A percentile compares a stretch with the other conserved stretches of the same genome.
Conservation (phyloP, 2,888 invertebrate genomes). For the Cecidostiba fungosa region DNA sequence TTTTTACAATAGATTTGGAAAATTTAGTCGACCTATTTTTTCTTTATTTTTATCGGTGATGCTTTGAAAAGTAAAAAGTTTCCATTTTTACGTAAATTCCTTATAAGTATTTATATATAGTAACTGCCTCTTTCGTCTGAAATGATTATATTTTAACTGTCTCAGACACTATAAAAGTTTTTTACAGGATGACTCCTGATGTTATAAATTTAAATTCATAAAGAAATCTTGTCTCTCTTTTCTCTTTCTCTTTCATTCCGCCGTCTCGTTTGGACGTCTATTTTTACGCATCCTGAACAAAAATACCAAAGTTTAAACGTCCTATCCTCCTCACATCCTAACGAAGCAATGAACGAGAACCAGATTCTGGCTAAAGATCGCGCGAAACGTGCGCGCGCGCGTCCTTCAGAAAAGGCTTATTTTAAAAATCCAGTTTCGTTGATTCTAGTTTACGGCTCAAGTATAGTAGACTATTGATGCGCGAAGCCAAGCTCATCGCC, state of each 20-base stretch:
- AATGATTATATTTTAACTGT: slow-evolving; percentile 6
- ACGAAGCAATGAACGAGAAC: slow-evolving; percentile 49
- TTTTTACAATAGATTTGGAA: not conserved
- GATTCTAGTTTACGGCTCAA: not conserved
- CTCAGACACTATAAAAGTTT: not conserved
- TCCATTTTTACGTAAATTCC: not conserved
- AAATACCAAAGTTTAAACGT: slow-evolving; percentile 31
- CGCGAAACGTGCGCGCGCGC: slow-evolving; percentile 33
- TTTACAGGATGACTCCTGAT: not conserved
- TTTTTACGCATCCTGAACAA: slow-evolving; percentile 22
- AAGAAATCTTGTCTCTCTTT: not conserved
- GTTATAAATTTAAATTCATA: slow-evolving; percentile 14
- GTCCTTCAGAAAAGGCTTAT: slow-evolving; percentile 8
- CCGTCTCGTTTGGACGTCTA: not conserved
- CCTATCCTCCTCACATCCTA: slow-evolving; percentile 39
- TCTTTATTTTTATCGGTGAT: too few relatives aligned
- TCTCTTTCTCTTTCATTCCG: not conserved
- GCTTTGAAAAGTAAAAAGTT: not conserved
- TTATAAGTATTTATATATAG: too few relatives aligned
- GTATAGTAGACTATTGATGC: not conserved
- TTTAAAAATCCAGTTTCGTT: not conserved
- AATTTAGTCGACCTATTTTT: not conserved
- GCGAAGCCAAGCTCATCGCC: too few relatives aligned
- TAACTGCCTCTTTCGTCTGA: not conserved
- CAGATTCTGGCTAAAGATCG: slow-evolving; percentile 36